Evolutionary conservation across 1,140 invertebrate genomes (phyloP), one percentile per base, ranked within the genome.

Genomic region (Ganaspis sp.): DNA sequence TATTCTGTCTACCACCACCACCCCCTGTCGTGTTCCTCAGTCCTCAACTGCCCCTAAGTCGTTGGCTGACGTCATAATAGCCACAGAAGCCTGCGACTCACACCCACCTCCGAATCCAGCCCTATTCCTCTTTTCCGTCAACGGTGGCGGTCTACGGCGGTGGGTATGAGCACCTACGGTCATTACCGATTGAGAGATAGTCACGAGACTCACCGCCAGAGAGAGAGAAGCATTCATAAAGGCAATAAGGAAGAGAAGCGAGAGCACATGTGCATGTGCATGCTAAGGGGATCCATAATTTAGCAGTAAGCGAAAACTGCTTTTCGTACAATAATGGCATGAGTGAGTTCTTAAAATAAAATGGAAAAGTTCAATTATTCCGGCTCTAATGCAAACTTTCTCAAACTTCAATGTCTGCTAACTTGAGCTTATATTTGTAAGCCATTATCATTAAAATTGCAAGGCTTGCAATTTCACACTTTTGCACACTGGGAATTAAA

Each of bases 1-100:
- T 75, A 80, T 77, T 81, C 78, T 81, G 26, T 86, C 78, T 79
- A 37, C 77, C 73, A 73, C 45, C 23, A 29, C 54, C 54, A 38
- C 70, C 70, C 26, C 58, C 40, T 40, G 53, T 69, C 54, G 49
- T 73, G 26, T 37, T 74, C 19, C 37, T 64, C 58, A 21, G 58
- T 75, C 73, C 70, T 69, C 70, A 37, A 29, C 40, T 72, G 38
- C 70, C 75, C 53, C 69, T 40, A 72, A 38, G 53, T 70, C 70
- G 70, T 38, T 37, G 75, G 75, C 54, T 72, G 70, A 76, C 70
- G 69, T 76, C 70, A 72, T 76, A 76, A 76, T 76, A 76, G 53
- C 70, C 70, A 71, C 72, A 49, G 69, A 76, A 72, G 58, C 70
- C 69, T 64, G 45, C 37, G n/a, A 69, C 23, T 73, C 54, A 54